Evolutionary conservation across 2,888 invertebrate genomes (phyloP).

Genomic region (Nomada ruficornis): DNA sequence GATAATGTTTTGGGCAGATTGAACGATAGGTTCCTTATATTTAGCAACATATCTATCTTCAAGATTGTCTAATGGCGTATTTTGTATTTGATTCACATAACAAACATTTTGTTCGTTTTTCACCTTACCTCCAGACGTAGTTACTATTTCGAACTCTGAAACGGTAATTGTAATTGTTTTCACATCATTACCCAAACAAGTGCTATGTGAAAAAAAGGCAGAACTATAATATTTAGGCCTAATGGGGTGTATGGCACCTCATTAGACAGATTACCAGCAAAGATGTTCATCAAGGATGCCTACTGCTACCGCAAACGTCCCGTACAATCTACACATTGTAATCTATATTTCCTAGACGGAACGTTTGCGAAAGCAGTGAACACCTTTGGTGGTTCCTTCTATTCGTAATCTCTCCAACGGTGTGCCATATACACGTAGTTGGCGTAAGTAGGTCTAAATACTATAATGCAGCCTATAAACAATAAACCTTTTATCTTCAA

Average conservation of each 20-base stretch:
- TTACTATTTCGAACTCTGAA: neutral
- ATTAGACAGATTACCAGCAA: too few species aligned
- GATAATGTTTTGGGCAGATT: neutral
- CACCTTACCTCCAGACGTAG: neutral
- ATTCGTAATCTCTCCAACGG: neutral
- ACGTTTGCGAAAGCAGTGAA: too few species aligned
- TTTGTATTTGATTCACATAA: neutral
- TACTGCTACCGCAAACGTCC: too few species aligned
- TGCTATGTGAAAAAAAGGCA: too few species aligned
- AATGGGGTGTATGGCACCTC: too few species aligned
- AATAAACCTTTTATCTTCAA: slow-evolving; percentile 16
- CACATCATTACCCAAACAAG: too few species aligned
- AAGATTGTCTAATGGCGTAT: neutral
- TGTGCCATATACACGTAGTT: neutral
- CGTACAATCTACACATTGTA: too few species aligned
- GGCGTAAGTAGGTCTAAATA: neutral
- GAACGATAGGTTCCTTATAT: neutral
- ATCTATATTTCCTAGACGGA: too few species aligned
- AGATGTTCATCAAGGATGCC: too few species aligned
- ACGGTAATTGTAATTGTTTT: neutral
- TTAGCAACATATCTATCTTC: neutral
- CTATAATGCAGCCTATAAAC: neutral
- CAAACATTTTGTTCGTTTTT: neutral
- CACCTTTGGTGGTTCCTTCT: too few species aligned
- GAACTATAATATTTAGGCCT: too few species aligned